A percentile compares a stretch with the other conserved stretches of the same genome.
Conservation (phyloP, 2,113 vertebrate species). For the Noctilio leporinus region DNA sequence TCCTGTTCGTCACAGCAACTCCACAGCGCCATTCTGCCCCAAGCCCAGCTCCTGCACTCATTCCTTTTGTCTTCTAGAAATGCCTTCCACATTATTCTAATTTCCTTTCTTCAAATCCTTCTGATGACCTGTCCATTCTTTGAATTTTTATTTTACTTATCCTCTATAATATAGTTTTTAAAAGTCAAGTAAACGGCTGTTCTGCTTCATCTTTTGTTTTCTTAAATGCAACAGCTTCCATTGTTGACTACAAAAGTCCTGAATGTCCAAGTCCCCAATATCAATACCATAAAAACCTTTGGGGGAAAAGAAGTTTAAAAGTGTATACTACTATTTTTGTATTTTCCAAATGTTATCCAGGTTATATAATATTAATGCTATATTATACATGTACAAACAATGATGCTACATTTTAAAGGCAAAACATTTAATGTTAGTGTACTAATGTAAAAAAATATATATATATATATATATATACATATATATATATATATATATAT, state of each 20-base stretch:
- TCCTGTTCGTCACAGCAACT: background rate
- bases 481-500: background rate
- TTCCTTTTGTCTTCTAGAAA: background rate
- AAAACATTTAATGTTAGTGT: background rate
- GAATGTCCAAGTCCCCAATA: background rate
- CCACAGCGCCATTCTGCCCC: background rate
- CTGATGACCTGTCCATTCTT: background rate
- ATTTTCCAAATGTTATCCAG: background rate
- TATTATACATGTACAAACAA: background rate
- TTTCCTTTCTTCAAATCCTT: background rate
- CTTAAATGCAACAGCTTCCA: background rate
- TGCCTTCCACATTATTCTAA: background rate
- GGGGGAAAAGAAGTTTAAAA: background rate
- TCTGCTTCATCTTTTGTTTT: background rate
- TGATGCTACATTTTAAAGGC: background rate
- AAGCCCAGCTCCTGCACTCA: too few species aligned
- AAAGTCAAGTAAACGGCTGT: background rate
- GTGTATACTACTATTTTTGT: background rate
- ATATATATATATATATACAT: fast-evolving
- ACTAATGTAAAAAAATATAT: background rate
- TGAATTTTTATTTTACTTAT: background rate
- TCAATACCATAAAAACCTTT: background rate
- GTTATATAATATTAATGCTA: background rate
- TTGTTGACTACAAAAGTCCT: background rate
- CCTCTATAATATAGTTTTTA: background rate